Percentiles rank a stretch among this genome's conserved stretches.
phyloP scores from a whole-genome alignment of 2,888 invertebrate genomes.

The Coenonympha arcania region DNA sequence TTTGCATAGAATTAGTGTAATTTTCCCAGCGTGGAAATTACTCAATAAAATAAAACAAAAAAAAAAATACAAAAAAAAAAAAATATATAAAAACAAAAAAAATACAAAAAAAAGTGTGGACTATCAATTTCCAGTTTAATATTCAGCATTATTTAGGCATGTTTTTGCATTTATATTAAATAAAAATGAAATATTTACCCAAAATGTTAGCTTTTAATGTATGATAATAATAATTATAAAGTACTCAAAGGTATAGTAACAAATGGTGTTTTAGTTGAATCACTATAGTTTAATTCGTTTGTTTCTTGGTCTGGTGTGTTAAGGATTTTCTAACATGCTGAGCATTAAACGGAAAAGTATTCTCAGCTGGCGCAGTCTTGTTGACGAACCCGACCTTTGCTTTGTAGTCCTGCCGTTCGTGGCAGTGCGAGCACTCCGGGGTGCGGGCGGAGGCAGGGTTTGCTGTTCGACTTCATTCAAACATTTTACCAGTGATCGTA shows the following conservation, averaged over 20 bases:
- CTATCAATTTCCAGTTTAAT: constrained; percentile 72
- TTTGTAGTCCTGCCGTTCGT: constrained; percentile 60
- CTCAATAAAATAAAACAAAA: constrained; percentile 53
- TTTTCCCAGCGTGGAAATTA: constrained; percentile 82
- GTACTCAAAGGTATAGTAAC: constrained; percentile 46
- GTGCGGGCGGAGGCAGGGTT: constrained; percentile 48
- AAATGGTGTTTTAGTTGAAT: constrained; percentile 46
- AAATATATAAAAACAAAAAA: constrained; percentile 31
- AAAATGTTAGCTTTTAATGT: constrained; percentile 69
- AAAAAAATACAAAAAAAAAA: constrained; percentile 44
- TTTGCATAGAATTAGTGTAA: constrained; percentile 94
- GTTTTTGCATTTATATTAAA: constrained; percentile 60
- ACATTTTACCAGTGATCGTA: constrained; percentile 53
- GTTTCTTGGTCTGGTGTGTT: constrained; percentile 51
- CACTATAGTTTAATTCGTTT: constrained; percentile 37
- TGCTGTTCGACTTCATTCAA: constrained; percentile 47
- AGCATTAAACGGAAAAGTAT: constrained; percentile 73
- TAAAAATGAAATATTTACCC: constrained; percentile 56
- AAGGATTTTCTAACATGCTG: constrained; percentile 64
- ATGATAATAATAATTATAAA: constrained; percentile 48
- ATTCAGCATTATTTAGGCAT: constrained; percentile 74
- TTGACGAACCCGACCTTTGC: constrained; percentile 71
- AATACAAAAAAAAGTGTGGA: constrained; percentile 63
- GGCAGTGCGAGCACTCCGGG: constrained; percentile 61
- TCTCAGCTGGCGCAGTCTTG: constrained; percentile 71